Evolutionary conservation across 2,888 invertebrate species (phyloP), one percentile per base, ranked within the genome.

Genomic region (Callinectes sapidus): DNA sequence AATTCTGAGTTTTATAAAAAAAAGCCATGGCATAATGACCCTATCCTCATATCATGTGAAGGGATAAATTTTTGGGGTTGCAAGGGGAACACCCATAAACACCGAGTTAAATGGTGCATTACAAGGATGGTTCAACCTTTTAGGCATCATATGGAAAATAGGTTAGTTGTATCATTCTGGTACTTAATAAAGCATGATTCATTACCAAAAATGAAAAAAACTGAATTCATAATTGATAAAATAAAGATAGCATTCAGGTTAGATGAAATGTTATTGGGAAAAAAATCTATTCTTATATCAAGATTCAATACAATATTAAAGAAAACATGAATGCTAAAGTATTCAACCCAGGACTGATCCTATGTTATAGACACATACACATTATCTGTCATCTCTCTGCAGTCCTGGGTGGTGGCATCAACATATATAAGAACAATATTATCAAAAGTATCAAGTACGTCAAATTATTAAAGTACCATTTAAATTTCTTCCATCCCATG

Each of bases 21-120:
- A 55, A 89, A 87, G 71, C 81, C 91, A 91, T 91, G 91, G 88
- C 89, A 91, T 88, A 91, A 42, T 89, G 89, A 81, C 35, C 81
- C 81, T 81, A 35, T 16, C 71, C 32, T 35, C 81, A 81, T 35
- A 32, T 81, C 81, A 81, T 35, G 81, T 81, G 13, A 35, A 28
- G 71, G n/a, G 71, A 35, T 81, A 35, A 35, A 35, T 81, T 81
- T 35, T 81, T 35, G 10, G 5, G 23, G 81, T 35, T 81, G 81
- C 81, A 81, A 81, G 35, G 86, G 39, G 86, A 48, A 90, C 39
- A 61, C 35, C 28, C 86, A 85, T 55, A 55, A 28, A 61, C 86
- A 90, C 61, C 86, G n/a, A 86, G n/a, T 86, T 86, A 55, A 90
- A 86, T 86, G 61, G 39, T 61, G 86, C 81, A 81, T 35, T 35